phyloP scores from a whole-genome alignment of 2,888 invertebrate species.

The Macrophya annulata region DNA sequence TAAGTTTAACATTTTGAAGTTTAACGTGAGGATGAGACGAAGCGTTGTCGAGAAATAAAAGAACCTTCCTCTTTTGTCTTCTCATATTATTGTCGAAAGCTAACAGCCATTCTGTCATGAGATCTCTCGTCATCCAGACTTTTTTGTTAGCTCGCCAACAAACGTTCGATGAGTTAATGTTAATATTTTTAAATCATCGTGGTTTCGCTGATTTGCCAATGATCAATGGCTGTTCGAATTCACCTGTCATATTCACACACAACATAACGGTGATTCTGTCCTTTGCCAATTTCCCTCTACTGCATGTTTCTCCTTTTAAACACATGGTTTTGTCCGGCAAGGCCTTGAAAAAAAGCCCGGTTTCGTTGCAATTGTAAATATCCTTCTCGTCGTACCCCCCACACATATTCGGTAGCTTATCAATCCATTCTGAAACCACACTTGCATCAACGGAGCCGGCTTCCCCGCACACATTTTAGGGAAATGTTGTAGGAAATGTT shows the following conservation, averaged over 20 bases:
- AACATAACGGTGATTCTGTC: constrained; percentile 66
- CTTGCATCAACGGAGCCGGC: constrained; percentile 20
- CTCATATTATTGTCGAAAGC: constrained; percentile 10
- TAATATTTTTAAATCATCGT: constrained; percentile 58
- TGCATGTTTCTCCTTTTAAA: constrained; percentile 66
- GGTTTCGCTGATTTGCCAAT: constrained; percentile 64
- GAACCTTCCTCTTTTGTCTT: constrained; percentile 15
- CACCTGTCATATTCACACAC: constrained; percentile 65
- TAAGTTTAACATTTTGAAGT: constrained; percentile 32
- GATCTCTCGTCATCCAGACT: constrained; percentile 65
- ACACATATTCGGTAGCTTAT: not conserved
- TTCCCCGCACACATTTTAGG: constrained; percentile 46
- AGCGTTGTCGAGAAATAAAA: constrained; percentile 51
- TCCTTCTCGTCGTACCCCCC: not conserved
- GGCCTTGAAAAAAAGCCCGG: constrained; percentile 67
- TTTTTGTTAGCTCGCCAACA: constrained; percentile 63
- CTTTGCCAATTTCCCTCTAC: constrained; percentile 68
- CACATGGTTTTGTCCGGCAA: constrained; percentile 68
- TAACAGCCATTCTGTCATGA: constrained; percentile 61
- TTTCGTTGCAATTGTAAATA: constrained; percentile 64
- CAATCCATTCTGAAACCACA: constrained; percentile 1
- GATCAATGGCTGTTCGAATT: constrained; percentile 63
- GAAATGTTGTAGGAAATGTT: constrained; percentile 56
- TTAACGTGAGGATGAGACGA: constrained; percentile 30
- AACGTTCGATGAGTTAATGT: constrained; percentile 58